phyloP scores from a whole-genome alignment of 2,797 vertebrate genomes.

The Limosa lapponica region DNA sequence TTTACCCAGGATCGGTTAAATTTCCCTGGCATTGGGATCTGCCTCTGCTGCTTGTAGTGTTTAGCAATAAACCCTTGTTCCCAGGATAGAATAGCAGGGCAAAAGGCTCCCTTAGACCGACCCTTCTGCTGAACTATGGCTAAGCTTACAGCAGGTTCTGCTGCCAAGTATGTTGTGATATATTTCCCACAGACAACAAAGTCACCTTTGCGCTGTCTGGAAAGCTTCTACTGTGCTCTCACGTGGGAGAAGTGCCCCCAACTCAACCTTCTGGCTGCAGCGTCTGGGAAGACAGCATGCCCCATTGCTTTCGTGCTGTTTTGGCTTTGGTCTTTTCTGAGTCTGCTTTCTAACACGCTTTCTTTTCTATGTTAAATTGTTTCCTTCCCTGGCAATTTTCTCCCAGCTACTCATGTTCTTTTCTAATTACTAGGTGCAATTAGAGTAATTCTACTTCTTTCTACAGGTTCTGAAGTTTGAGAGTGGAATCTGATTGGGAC shows the following conservation, averaged over 20 bases:
- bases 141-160: constrained; percentile 20
- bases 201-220: background rate
- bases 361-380: background rate
- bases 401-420: background rate
- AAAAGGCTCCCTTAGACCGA: background rate
- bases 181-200: constrained; percentile 47
- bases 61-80: background rate
- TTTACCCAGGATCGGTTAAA: background rate
- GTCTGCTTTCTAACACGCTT: background rate
- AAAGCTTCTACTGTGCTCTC: background rate
- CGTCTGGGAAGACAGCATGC: background rate
- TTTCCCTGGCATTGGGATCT: background rate
- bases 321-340: background rate
- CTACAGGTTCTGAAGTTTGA: background rate
- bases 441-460: background rate
- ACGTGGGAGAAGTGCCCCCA: background rate
- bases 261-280: background rate
- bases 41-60: background rate
- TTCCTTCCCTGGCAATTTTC: background rate
- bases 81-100: background rate
- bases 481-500: background rate
- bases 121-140: background rate
- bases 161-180: background rate
- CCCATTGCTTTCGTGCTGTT: background rate
- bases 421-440: background rate